A percentile compares a stretch with the other conserved stretches of the same genome.
Evolutionary conservation across 2,113 vertebrate genomes (phyloP).

Genomic region (Xenotilapia caudafasciata): DNA sequence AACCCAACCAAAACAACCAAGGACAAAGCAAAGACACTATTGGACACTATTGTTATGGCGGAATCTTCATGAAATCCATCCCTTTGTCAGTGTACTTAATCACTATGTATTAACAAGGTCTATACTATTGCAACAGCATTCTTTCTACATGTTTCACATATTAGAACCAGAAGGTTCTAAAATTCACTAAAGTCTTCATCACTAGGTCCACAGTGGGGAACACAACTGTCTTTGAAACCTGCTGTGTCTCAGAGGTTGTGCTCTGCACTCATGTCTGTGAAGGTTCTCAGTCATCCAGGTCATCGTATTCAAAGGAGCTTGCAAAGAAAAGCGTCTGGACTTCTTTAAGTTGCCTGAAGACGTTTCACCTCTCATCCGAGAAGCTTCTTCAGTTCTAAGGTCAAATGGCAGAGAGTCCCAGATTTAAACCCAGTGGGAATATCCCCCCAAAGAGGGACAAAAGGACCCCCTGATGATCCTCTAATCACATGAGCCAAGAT

Average conservation of each 20-base stretch:
- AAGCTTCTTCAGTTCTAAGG: no score
- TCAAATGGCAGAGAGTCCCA: no score
- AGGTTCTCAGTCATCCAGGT: no score
- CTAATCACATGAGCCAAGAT: no score
- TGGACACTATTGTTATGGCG: neutral
- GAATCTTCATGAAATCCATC: neutral
- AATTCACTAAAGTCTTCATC: neutral
- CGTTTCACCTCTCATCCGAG: no score
- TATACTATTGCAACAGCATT: neutral
- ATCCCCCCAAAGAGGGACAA: no score
- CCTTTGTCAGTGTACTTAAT: neutral
- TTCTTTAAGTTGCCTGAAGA: no score
- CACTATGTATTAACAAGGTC: neutral
- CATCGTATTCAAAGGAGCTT: no score
- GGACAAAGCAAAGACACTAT: neutral
- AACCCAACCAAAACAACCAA: neutral
- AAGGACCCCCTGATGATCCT: no score
- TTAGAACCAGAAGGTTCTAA: neutral
- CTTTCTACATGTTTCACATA: neutral
- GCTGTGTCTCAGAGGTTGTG: neutral
- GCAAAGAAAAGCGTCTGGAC: no score
- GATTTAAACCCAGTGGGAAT: no score
- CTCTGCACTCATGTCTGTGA: no score
- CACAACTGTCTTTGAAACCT: neutral
- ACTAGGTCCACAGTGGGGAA: neutral